Base-by-base conservation (phyloP, 2,888 invertebrate species). In the Amblyteles armatorius region DNA sequence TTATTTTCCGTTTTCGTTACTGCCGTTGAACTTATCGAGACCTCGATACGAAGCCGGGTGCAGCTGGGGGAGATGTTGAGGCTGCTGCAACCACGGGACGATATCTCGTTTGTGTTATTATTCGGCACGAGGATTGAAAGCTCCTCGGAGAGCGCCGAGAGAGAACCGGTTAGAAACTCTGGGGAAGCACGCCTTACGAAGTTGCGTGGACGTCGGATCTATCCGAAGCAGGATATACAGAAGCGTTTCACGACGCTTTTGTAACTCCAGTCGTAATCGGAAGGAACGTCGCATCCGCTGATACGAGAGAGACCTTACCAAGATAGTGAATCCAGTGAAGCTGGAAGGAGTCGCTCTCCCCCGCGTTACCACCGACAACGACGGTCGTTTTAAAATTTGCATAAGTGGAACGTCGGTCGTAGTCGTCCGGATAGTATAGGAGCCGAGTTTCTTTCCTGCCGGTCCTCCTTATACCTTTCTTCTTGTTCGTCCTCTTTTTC, bases 381-480 rank as follows among this genome's bases (percentile, higher is more conserved):
- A 22, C 79, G 79, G 68, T 81, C 80, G 80, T 81, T 74, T 81
- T 48, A 68, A 72, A 81, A 81, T 81, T 81, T 81, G 80, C 80
- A 81, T 81, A 81, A 81, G 80, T 81, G 80, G 80, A 81, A 81
- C 80, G 80, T 60, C 80, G 80, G 48, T 81, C 22, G 74, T 74
- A 81, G 80, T 74, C 68, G 74, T 81, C 68, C 50, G 60, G 29
- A 48, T 33, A 74, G 73, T 52, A 65, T 55, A 40, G 36, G 60
- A 71, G 71, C 2, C 40, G 44, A 71, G 60, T 48, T 69, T 73
- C 80, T 67, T 73, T 67, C 44, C 80, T 80, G 6, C 73, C 55
- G 44, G 67, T 40, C 73, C 44, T 67, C 55, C 65, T 44, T 73
- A 40, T 65, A 33, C 71, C 16, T 68, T 68, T 68, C 33, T 68